These are phyloP conservation scores for Stegastes partitus DNA, from an alignment of 2,113 vertebrate species.

Conservation along the genomic window DNA sequence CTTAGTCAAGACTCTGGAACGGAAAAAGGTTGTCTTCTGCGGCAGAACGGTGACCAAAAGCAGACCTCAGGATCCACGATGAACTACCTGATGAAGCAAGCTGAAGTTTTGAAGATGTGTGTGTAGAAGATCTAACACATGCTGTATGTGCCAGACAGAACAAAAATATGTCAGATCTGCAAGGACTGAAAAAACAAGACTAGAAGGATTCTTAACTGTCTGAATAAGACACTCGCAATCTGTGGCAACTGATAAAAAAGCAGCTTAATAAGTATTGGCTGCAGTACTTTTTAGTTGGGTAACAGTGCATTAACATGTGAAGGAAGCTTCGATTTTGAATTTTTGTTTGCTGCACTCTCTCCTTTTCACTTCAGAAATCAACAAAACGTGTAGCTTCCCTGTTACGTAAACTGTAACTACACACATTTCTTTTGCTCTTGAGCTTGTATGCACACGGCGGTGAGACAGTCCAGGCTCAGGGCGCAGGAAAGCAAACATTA, in stretches of 20 bases:
- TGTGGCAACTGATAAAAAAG: too few species aligned
- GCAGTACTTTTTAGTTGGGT: too few species aligned
- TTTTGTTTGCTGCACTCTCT: too few species aligned
- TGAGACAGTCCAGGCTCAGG: conserved; percentile 74
- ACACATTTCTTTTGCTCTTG: not conserved
- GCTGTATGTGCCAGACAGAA: not conserved
- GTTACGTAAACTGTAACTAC: not conserved
- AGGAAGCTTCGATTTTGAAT: not conserved
- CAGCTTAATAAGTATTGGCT: too few species aligned
- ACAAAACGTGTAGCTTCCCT: too few species aligned
- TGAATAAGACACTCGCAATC: too few species aligned
- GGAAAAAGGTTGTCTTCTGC: not conserved
- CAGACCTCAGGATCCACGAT: not conserved
- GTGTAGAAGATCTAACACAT: too few species aligned
- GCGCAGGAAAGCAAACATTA: conserved; percentile 66
- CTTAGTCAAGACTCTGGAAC: too few species aligned
- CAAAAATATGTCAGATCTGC: not conserved
- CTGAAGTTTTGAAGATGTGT: not conserved
- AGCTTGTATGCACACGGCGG: conserved; percentile 4
- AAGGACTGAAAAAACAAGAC: not conserved
- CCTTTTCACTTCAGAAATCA: too few species aligned
- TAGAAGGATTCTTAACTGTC: not conserved
- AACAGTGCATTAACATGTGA: not conserved
- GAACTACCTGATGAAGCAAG: not conserved
- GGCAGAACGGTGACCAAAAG: not conserved